Conservation (phyloP, 2,888 invertebrate species). For the Panopea generosa region DNA sequence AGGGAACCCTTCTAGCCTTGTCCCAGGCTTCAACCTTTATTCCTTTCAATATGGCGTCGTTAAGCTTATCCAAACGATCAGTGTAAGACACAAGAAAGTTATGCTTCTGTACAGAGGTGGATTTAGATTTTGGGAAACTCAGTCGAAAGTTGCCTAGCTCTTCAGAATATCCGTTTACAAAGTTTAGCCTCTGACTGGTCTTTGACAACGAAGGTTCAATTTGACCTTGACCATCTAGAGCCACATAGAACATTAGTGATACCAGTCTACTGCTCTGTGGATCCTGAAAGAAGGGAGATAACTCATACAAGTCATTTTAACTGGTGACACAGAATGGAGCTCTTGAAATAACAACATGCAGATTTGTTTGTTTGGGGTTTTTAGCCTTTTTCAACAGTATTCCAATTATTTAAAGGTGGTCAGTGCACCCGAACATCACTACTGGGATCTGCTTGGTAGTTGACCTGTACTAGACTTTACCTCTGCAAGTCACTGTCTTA, state of each 20-base stretch:
- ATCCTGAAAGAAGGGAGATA: conserved; percentile 63
- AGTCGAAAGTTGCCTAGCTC: conserved; percentile 92
- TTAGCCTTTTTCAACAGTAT: too few relatives aligned
- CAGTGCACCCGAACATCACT: too few relatives aligned
- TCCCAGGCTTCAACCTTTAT: conserved; percentile 80
- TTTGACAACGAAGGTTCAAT: conserved; percentile 77
- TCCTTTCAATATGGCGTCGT: conserved; percentile 76
- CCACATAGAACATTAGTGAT: conserved; percentile 84
- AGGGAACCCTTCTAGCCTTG: conserved; percentile 74
- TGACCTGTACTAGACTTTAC: too few relatives aligned
- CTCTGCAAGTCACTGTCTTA: too few relatives aligned
- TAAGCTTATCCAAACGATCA: conserved; percentile 75
- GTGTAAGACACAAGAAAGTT: conserved; percentile 80
- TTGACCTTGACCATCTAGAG: conserved; percentile 87
- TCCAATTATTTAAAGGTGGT: too few relatives aligned
- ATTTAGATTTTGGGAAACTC: conserved; percentile 85
- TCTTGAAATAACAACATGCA: too few relatives aligned
- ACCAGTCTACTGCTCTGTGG: conserved; percentile 71
- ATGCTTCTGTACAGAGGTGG: conserved; percentile 62
- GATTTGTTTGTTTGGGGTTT: too few relatives aligned
- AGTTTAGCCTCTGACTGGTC: conserved; percentile 85
- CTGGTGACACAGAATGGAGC: too few relatives aligned
- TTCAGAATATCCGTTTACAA: conserved; percentile 91
- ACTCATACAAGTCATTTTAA: too few relatives aligned
- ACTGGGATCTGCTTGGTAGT: too few relatives aligned